phyloP scores from a whole-genome alignment of 2,113 vertebrate species.

The Pitta sordida region DNA sequence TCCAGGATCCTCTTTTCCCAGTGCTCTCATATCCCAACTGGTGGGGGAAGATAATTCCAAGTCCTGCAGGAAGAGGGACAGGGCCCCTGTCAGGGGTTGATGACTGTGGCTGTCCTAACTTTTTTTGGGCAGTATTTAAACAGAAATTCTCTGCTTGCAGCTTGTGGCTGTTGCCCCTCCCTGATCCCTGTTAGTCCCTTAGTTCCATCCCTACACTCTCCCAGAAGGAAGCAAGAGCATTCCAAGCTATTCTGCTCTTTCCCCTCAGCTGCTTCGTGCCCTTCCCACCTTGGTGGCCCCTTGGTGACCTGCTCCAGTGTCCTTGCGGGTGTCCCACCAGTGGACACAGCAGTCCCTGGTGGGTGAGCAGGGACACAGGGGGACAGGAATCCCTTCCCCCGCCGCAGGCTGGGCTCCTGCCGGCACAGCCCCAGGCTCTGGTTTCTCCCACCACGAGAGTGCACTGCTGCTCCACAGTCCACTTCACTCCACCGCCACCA shows the following conservation, averaged over 20 bases:
- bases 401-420: neutral
- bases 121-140: neutral
- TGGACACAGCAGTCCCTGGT: neutral
- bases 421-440: neutral
- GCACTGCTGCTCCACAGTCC: neutral
- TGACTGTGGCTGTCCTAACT: neutral
- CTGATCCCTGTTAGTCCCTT: neutral
- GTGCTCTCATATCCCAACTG: neutral
- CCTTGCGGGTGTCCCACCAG: neutral
- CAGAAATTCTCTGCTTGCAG: neutral
- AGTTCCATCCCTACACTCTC: neutral
- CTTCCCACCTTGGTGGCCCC: neutral
- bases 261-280: neutral
- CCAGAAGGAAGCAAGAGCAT: neutral
- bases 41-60: neutral
- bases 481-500: neutral
- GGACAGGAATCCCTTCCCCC: neutral
- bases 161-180: neutral
- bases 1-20: neutral
- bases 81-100: neutral
- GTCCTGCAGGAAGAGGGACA: neutral
- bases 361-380: accelerated
- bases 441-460: neutral
- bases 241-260: too few relatives aligned
- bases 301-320: neutral